A percentile compares a stretch with the other conserved stretches of the same genome.
phyloP scores from a whole-genome alignment of 2,113 vertebrate species.

The Malurus melanocephalus region DNA sequence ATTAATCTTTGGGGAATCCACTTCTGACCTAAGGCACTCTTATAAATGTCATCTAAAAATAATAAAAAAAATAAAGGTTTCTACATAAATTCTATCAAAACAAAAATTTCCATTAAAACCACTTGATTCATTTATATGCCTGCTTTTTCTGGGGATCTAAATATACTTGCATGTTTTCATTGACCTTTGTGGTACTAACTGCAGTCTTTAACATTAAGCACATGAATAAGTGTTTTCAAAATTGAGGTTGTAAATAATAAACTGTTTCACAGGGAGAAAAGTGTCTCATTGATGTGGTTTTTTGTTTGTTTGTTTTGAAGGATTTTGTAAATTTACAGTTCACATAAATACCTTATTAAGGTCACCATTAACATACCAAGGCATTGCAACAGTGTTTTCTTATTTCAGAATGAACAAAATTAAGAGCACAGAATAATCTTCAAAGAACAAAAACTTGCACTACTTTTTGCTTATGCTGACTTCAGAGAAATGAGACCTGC shows the following conservation, averaged over 20 bases:
- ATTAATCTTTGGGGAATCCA: neutral
- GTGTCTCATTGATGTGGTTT: conserved; percentile 18
- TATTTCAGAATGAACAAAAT: conserved; percentile 26
- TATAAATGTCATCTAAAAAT: conserved; percentile 1
- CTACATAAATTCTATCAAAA: neutral
- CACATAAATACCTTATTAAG: conserved; percentile 32
- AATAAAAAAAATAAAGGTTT: neutral
- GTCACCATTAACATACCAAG: neutral
- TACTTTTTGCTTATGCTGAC: neutral
- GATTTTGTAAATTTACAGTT: conserved; percentile 32
- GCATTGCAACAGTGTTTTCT: conserved; percentile 19
- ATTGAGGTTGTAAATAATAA: conserved; percentile 34
- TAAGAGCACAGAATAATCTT: neutral
- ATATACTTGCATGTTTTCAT: neutral
- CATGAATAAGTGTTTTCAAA: conserved; percentile 16
- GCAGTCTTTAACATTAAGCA: neutral
- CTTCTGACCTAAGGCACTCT: neutral
- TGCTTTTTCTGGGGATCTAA: neutral
- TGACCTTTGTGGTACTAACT: conserved; percentile 31
- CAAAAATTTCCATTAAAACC: neutral
- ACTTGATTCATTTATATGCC: neutral
- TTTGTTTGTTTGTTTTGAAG: conserved; percentile 55
- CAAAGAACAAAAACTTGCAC: conserved; percentile 1
- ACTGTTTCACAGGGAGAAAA: conserved; percentile 11
- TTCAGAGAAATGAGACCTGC: neutral